These are phyloP conservation scores for Saccostrea cuccullata DNA, from an alignment of 1,140 invertebrate genomes.

Conservation along the genomic window DNA sequence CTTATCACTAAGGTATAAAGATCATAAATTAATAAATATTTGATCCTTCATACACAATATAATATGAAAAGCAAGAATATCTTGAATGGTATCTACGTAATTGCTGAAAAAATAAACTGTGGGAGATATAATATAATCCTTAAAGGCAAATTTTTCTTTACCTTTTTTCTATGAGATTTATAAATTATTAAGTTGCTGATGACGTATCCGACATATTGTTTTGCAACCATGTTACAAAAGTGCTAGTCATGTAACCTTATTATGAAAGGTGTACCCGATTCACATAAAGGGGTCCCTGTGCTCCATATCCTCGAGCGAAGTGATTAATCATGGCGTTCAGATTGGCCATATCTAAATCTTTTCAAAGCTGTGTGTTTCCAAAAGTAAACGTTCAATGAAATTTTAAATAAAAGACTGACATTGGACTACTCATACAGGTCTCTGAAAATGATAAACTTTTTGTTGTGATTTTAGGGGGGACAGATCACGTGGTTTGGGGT, in stretches of 20 bases:
- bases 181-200: not conserved
- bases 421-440: not conserved
- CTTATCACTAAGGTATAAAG: not conserved
- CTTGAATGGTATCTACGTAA: not conserved
- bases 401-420: not conserved
- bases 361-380: conserved; percentile 16
- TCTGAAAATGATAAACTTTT: not conserved
- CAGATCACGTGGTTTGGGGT: not conserved
- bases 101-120: not conserved
- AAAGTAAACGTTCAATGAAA: conserved; percentile 23
- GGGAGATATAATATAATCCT: not conserved
- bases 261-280: not conserved
- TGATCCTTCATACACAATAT: not conserved
- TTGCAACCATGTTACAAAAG: not conserved
- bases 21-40: not conserved
- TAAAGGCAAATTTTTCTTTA: not conserved
- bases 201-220: not conserved
- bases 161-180: not conserved
- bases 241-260: not conserved
- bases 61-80: not conserved
- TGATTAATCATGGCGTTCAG: not conserved
- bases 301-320: not conserved
- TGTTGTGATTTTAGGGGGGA: conserved; percentile 10
- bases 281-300: not conserved
- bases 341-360: conserved; percentile 25